Evolutionary conservation across 2,113 vertebrate genomes (phyloP), one percentile per base, ranked within the genome.

Genomic region (Psittacara wagleri): DNA sequence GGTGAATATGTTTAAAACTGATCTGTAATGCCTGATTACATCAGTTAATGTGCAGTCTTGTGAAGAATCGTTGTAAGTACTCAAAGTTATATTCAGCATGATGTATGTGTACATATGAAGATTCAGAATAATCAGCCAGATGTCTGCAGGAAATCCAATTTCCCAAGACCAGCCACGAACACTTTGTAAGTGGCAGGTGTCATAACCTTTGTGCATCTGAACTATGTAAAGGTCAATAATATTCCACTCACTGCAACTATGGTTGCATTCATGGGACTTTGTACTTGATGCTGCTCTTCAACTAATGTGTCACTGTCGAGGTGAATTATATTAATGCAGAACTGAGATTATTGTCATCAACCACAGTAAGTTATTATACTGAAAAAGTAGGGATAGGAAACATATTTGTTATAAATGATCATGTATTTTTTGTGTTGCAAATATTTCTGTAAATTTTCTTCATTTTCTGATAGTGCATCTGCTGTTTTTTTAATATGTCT

Each of bases 201-300:
- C 85, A 35, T 28, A 69, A 84, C 86, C 89, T 75, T 49, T 67
- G 73, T 2, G 9, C 23, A 8, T 82, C 55, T 80, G 80, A 94
- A 83, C 91, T 84, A 49, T 64, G 69, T 82, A 79, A 92, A 88
- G 59, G 80, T 90, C 92, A 95, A 93, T 94, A 61, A 35, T 52
- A 94, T 95, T 90, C 64, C 10, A 59, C 73, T 84, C 15, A 35
- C 66, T 83, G 69, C 51, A 81, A 1, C 82, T 94, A 12, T 29
- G 49, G 69, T 92, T 94, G 44, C 61, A 37, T 88, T 75, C 39
- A 9, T 69, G 77, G 87, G 70, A 67, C 81, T 82, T 37, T 0
- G 6, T 83, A 73, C 66, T 86, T 88, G 81, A 75, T 72, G 44
- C 69, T 86, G 76, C 73, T 54, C 41, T 81, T 81, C 92, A 83